Evolutionary conservation across 2,113 vertebrate species (phyloP).

Genomic region (Brachirus orientalis): DNA sequence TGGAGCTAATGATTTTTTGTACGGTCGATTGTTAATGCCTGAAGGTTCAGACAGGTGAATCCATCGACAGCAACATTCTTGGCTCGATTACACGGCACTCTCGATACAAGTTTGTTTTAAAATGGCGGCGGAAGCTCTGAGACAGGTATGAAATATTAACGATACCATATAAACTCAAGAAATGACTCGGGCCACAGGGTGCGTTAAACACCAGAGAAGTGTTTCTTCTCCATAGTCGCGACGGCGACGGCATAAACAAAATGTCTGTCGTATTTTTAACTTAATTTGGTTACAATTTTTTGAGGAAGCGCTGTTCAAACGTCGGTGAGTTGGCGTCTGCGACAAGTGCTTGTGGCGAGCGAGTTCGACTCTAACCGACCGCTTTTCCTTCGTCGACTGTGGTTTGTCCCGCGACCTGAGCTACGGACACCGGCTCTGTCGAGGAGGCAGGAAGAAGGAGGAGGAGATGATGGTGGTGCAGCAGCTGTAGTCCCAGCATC

Average conservation of each 20-base stretch:
- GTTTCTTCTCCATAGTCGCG: not conserved
- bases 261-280: not conserved
- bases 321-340: constrained; percentile 28
- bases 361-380: not conserved
- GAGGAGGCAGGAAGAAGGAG: constrained; percentile 45
- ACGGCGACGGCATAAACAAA: no score
- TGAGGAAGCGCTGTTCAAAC: constrained; percentile 55
- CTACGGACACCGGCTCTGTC: not conserved
- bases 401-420: not conserved
- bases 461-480: constrained; percentile 31
- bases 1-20: not conserved
- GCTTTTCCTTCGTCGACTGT: no score
- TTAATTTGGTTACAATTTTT: not conserved
- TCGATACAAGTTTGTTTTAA: constrained; percentile 77
- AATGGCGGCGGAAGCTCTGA: constrained; percentile 80
- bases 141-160: constrained; percentile 71
- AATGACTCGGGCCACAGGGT: accelerated
- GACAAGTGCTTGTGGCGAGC: constrained; percentile 41
- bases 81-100: constrained; percentile 70
- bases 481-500: constrained; percentile 39
- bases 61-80: constrained; percentile 63
- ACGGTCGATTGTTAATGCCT: constrained; percentile 71
- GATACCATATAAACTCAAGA: constrained; percentile 34
- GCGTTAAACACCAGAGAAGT: not conserved
- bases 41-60: constrained; percentile 73